Conservation (phyloP, 2,888 invertebrate species). For the Folsomia manolachei region DNA sequence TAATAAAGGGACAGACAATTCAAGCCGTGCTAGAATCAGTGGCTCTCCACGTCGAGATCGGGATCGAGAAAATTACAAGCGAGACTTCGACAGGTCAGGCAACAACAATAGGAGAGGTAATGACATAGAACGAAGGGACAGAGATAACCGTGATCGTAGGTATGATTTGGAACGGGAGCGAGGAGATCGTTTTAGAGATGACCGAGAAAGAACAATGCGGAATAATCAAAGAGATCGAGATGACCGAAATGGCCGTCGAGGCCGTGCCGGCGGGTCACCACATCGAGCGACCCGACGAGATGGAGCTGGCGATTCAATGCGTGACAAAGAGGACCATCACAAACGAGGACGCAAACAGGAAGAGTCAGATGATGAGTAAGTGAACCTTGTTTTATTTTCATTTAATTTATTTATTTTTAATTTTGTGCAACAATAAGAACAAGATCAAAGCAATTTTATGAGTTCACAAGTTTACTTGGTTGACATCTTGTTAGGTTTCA, state of each 20-base stretch:
- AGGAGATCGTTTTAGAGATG: constrained; percentile 30
- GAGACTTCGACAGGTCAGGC: neutral
- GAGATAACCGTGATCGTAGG: constrained; percentile 4
- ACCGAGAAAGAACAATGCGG: constrained; percentile 16
- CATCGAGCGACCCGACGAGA: constrained; percentile 54
- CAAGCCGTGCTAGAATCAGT: neutral
- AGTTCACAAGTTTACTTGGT: too few relatives aligned
- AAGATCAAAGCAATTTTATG: too few relatives aligned
- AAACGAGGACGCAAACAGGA: constrained; percentile 11
- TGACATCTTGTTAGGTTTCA: too few relatives aligned
- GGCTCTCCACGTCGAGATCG: neutral
- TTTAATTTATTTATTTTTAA: too few relatives aligned
- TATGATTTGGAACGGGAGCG: constrained; percentile 8
- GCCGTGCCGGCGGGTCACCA: constrained; percentile 52
- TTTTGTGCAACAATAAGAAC: too few relatives aligned
- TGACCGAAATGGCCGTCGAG: constrained; percentile 48
- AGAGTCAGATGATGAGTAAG: constrained; percentile 45
- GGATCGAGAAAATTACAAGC: neutral
- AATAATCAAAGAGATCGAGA: constrained; percentile 55
- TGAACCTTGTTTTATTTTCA: neutral
- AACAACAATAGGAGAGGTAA: constrained; percentile 14
- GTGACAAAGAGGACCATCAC: constrained; percentile 14
- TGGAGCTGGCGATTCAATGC: constrained; percentile 42
- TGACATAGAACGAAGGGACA: constrained; percentile 11
- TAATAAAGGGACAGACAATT: too few relatives aligned